phyloP scores from a whole-genome alignment of 2,888 invertebrate genomes.

The Timandra comae region DNA sequence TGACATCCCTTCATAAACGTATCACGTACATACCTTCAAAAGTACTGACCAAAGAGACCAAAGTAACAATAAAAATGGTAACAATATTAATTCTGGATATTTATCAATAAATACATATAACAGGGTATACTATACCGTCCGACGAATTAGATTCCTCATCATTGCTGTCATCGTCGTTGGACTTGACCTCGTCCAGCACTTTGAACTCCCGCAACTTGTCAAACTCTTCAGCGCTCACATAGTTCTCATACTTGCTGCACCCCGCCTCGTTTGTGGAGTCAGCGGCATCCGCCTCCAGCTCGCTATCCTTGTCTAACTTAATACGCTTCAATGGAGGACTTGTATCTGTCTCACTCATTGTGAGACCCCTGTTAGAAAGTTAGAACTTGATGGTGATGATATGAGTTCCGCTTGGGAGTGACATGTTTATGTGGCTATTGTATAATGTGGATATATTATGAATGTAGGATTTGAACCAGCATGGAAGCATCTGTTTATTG shows the following conservation, averaged over 20 bases:
- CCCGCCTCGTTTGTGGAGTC: slow-evolving; percentile 3
- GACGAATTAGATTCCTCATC: slow-evolving; percentile 55
- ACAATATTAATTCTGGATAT: too few species aligned
- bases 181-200: slow-evolving; percentile 64
- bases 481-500: too few species aligned
- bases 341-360: background rate
- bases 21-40: too few species aligned
- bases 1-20: too few species aligned
- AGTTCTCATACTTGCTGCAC: slow-evolving; percentile 38
- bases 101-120: too few species aligned
- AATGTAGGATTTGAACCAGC: too few species aligned
- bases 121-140: slow-evolving; percentile 47
- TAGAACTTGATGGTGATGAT: too few species aligned
- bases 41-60: too few species aligned
- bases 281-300: slow-evolving; percentile 1
- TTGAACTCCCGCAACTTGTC: slow-evolving; percentile 57
- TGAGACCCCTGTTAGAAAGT: background rate
- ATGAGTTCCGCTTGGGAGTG: too few species aligned
- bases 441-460: too few species aligned
- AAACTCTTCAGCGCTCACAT: slow-evolving; percentile 46
- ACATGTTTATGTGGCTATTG: too few species aligned
- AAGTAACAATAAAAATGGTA: too few species aligned
- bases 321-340: background rate
- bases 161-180: slow-evolving; percentile 60
- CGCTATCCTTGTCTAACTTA: slow-evolving; percentile 10